Base-by-base conservation (phyloP, 2,797 vertebrate species). In the Gorsachius magnificus region DNA sequence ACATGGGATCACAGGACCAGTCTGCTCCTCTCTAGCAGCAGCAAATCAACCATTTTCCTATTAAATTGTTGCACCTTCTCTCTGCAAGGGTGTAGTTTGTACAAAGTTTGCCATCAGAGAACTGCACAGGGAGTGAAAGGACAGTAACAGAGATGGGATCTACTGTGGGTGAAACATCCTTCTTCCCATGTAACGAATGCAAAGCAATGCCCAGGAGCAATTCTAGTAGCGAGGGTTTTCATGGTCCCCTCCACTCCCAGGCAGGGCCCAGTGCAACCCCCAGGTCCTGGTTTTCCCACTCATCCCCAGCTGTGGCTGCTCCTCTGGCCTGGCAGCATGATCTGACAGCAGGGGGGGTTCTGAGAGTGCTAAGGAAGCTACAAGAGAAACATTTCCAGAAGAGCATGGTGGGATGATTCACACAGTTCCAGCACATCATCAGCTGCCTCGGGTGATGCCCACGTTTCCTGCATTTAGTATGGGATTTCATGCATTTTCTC, bases 401-500 rank as follows among this genome's bases (percentile, higher is more conserved):
- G 3, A 51, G 17, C 33, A 15, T 0, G 0, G 19, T 26, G 45
- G 38, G 20, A 50, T 35, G 25, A 65, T 71, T 56, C 69, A 75
- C n/a, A 18, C 20, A 48, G 24, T 25, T 83, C 38, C 33, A 50
- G 9, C 21, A n/a, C 21, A 13, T 61, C n/a, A 38, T 36, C 46
- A 31, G 0, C 26, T 64, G 29, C 20, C 14, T 50, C 29, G 25
- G 54, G 14, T 64, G 45, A 75, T 2, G 1, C 28, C 53, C 8
- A 2, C 10, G 11, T 54, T 53, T 83, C 72, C 33, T 54, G 38
- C 45, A 51, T 69, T 75, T 88, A 38, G 25, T n/a, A 26, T 33
- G 38, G 41, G n/a, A n/a, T 75, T 53, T 66, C n/a, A 25, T 54
- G 45, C 5, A 7, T 84, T 82, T 91, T 76, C 36, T 86, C 11